Evolutionary conservation across 2,888 invertebrate species (phyloP).

Genomic region (Standfussiana lucernea): DNA sequence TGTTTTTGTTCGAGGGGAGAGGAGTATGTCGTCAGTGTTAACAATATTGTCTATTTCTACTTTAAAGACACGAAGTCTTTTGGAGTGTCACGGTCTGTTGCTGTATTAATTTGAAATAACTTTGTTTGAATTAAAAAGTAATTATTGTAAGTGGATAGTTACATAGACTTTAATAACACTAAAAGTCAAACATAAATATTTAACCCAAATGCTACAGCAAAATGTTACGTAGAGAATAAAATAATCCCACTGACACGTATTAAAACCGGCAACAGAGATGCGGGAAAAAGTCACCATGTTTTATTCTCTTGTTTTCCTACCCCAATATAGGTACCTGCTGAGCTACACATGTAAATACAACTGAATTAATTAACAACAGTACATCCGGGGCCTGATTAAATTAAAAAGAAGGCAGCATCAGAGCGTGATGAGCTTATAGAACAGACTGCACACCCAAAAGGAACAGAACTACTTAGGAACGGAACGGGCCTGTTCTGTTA

Average conservation of each 20-base stretch:
- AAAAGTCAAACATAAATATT: constrained; percentile 20
- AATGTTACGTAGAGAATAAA: constrained; percentile 26
- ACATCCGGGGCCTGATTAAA: constrained; percentile 49
- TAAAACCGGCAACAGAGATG: constrained; percentile 21
- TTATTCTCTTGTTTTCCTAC: constrained; percentile 23
- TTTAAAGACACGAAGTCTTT: no score
- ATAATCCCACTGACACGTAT: constrained; percentile 30
- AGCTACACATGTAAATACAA: constrained; percentile 52
- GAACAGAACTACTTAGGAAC: constrained; percentile 50
- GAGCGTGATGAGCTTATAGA: constrained; percentile 52
- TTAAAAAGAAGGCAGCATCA: constrained; percentile 60
- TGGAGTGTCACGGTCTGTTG: background rate
- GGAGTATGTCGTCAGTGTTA: constrained; percentile 9
- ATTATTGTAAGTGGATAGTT: background rate
- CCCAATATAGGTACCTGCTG: constrained; percentile 39
- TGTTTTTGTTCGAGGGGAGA: constrained; percentile 25
- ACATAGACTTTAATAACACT: constrained; percentile 15
- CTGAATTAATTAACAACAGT: constrained; percentile 55
- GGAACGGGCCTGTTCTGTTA: constrained; percentile 56
- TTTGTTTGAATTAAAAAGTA: background rate
- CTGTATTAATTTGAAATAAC: background rate
- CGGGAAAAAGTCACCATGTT: constrained; percentile 24
- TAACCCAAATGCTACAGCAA: background rate
- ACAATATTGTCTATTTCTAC: background rate
- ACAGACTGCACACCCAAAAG: constrained; percentile 42